Conservation (phyloP, 2,888 invertebrate genomes). For the Orgyia antiqua region DNA sequence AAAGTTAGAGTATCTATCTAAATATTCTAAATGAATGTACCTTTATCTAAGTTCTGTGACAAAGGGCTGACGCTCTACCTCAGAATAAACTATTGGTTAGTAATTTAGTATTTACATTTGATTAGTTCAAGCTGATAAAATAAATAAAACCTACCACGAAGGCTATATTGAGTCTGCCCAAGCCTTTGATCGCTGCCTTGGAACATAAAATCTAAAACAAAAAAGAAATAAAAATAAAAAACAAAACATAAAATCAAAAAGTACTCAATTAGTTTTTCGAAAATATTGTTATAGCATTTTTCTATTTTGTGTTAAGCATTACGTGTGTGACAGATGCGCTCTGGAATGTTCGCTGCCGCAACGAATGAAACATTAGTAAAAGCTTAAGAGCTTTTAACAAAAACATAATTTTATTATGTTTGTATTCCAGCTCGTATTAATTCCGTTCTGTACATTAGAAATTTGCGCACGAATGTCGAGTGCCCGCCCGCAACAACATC, state of each 20-base stretch:
- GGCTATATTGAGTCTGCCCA: slow-evolving; percentile 11
- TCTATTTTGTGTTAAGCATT: no score
- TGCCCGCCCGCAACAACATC: slow-evolving; percentile 23
- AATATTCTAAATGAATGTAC: no score
- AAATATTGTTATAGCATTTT: no score
- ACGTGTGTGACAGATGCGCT: no score
- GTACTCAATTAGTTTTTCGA: neutral
- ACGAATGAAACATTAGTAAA: neutral
- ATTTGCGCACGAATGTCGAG: slow-evolving; percentile 30
- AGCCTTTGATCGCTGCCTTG: slow-evolving; percentile 10
- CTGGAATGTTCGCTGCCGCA: no score
- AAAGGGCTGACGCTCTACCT: no score
- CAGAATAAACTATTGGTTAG: no score
- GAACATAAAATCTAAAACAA: slow-evolving; percentile 15
- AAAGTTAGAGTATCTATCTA: no score
- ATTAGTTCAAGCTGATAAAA: neutral
- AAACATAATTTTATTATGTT: slow-evolving; percentile 18
- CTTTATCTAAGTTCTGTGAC: no score
- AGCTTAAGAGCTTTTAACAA: slow-evolving; percentile 8
- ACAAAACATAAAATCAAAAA: slow-evolving; percentile 1
- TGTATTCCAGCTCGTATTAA: slow-evolving; percentile 13
- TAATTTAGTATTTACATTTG: no score
- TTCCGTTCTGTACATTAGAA: slow-evolving; percentile 31
- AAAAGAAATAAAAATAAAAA: slow-evolving; percentile 1
- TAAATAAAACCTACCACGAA: slow-evolving; percentile 8